Base-by-base conservation (phyloP, 1,140 invertebrate genomes). In the Drosophila subobscura region DNA sequence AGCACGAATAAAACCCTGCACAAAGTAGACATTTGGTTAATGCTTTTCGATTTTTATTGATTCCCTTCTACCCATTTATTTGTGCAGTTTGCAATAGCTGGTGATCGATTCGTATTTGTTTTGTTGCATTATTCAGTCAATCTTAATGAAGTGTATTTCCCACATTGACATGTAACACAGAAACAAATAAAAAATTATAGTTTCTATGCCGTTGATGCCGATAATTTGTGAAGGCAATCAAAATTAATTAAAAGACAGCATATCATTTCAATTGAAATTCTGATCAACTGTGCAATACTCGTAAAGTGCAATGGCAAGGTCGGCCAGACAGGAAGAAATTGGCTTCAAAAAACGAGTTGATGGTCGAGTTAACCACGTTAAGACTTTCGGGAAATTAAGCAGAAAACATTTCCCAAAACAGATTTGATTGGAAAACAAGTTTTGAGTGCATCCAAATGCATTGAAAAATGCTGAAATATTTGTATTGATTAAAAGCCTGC, bases 191-290 rank as follows among this genome's bases (percentile, higher is more conserved):
- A 66, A 64, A 66, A 65, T 66, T 52, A 65, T 27, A 1, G 10
- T 37, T 40, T 41, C 22, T 22, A 42, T 37, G 23, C 33, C 23
- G 37, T 50, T 49, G 45, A 64, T 23, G 63, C 4, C 45, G 5
- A 12, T 14, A 25, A 27, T 25, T 37, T 37, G 33, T 37, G 33
- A 12, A 12, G 25, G 45, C 66, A 64, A 72, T 77, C 44, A 68
- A 79, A 53, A 49, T 49, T 22, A 77, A 80, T 77, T 63, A 51
- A 66, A 53, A 47, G 53, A 47, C 53, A 70, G 72, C 66, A 63
- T 61, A 37, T 67, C 53, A 56, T 12, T 59, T 66, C 50, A 55
- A 77, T 72, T 61, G 42, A 77, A 55, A 68, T 49, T 16, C 51
- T n/a, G 37, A 20, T 10, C 46, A 22, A 16, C 25, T 20, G 41